Conservation (phyloP, 2,113 vertebrate genomes). For the Nestor notabilis region DNA sequence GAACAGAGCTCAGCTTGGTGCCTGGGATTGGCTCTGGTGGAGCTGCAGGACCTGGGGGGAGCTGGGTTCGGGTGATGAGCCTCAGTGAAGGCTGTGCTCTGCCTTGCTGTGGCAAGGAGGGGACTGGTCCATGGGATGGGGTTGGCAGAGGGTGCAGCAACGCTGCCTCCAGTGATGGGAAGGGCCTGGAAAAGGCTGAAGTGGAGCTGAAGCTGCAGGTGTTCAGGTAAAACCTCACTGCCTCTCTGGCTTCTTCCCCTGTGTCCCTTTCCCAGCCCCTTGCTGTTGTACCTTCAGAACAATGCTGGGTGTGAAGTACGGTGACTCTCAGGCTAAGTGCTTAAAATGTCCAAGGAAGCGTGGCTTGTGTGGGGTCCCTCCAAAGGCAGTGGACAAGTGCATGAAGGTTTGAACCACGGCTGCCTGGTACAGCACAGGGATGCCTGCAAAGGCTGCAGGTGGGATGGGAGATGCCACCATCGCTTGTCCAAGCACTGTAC, state of each 20-base stretch:
- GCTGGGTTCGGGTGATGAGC: not conserved
- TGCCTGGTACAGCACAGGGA: not conserved
- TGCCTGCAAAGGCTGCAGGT: not conserved
- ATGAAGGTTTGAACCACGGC: not conserved
- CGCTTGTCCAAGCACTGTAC: not conserved
- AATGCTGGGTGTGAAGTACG: not conserved
- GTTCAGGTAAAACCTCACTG: not conserved
- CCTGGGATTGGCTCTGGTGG: not conserved
- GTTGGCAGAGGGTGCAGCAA: not conserved
- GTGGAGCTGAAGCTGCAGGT: not conserved
- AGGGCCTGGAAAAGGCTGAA: not conserved
- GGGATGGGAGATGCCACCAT: not conserved
- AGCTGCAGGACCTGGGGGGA: not conserved
- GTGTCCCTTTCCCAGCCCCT: not conserved
- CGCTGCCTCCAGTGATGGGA: fast-evolving
- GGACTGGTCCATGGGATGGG: fast-evolving
- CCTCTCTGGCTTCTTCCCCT: not conserved
- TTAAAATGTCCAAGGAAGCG: not conserved
- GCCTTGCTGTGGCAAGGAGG: fast-evolving
- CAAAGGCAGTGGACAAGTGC: fast-evolving
- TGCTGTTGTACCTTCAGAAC: not conserved
- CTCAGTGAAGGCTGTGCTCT: not conserved
- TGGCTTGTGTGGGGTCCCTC: not conserved
- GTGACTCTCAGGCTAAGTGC: not conserved
- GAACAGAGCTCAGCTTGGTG: not conserved